Evolutionary conservation across 2,113 vertebrate genomes (phyloP).

Genomic region (Percina caprodes): DNA sequence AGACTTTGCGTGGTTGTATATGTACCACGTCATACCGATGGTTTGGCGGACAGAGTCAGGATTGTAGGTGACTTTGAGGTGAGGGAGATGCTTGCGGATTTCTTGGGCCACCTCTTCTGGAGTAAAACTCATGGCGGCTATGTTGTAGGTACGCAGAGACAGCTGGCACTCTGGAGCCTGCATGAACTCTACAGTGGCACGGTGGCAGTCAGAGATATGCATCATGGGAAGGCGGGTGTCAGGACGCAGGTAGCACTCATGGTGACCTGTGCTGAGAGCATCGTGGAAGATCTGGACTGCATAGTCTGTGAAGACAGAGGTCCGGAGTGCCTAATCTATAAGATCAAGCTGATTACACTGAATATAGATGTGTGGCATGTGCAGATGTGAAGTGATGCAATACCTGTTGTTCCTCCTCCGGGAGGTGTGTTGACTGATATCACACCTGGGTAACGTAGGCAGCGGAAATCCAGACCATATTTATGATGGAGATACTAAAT

Average conservation of each 20-base stretch:
- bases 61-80: conserved; percentile 83
- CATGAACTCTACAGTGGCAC: conserved; percentile 85
- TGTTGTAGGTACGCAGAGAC: conserved; percentile 85
- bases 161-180: conserved; percentile 80
- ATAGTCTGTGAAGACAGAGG: conserved; percentile 76
- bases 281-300: conserved; percentile 86
- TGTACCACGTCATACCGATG: conserved; percentile 74
- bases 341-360: background rate
- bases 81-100: conserved; percentile 84
- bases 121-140: conserved; percentile 86
- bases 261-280: conserved; percentile 81
- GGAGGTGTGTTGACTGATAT: conserved; percentile 82
- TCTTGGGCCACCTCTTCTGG: conserved; percentile 83
- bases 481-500: conserved; percentile 85
- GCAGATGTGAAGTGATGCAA: background rate
- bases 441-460: conserved; percentile 84
- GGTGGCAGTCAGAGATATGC: conserved; percentile 85
- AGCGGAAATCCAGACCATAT: conserved; percentile 85
- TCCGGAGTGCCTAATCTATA: background rate
- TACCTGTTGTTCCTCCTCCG: conserved; percentile 86
- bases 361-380: background rate
- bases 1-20: background rate
- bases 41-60: conserved; percentile 82
- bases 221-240: conserved; percentile 87
- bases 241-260: conserved; percentile 83